phyloP scores from a whole-genome alignment of 2,888 invertebrate species.

The Drosophila mayaguana region DNA sequence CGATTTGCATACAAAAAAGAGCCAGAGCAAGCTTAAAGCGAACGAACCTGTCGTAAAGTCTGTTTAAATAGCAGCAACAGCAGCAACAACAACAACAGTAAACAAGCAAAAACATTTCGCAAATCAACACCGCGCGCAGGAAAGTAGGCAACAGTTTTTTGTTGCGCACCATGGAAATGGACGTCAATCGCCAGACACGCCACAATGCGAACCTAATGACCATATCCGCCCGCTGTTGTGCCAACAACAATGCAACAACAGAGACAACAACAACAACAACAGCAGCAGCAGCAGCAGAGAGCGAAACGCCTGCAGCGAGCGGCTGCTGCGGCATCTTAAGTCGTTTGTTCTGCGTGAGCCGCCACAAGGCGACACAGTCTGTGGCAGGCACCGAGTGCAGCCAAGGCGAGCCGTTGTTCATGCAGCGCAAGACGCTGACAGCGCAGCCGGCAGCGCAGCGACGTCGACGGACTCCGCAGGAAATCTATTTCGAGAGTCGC shows the following conservation, averaged over 20 bases:
- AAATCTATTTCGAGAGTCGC: slow-evolving; percentile 91
- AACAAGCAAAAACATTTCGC: slow-evolving; percentile 36
- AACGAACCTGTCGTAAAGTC: slow-evolving; percentile 43
- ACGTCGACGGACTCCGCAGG: slow-evolving; percentile 86
- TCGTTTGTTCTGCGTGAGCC: slow-evolving; percentile 74
- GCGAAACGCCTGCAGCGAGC: slow-evolving; percentile 46
- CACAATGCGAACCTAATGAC: slow-evolving; percentile 82
- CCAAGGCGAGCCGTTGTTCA: slow-evolving; percentile 47
- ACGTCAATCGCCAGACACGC: slow-evolving; percentile 83
- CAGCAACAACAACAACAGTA: slow-evolving; percentile 27
- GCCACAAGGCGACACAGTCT: slow-evolving; percentile 77
- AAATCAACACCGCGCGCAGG: slow-evolving; percentile 45
- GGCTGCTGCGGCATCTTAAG: slow-evolving; percentile 81
- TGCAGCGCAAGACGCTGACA: slow-evolving; percentile 58
- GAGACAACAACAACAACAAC: slow-evolving; percentile 43
- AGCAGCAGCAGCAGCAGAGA: slow-evolving; percentile 15
- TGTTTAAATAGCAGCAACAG: slow-evolving; percentile 41
- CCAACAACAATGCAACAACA: slow-evolving; percentile 64
- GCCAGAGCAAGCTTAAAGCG: slow-evolving; percentile 22
- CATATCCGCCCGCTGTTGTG: slow-evolving; percentile 82
- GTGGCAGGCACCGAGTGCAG: slow-evolving; percentile 71
- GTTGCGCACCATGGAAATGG: slow-evolving; percentile 82
- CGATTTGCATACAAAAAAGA: slow-evolving; percentile 52
- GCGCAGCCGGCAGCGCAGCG: slow-evolving; percentile 60
- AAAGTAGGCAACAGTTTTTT: slow-evolving; percentile 70